A percentile compares a stretch with the other conserved stretches of the same genome.
Conservation (phyloP, 2,797 vertebrate species). For the Yasuhikotakia modesta region DNA sequence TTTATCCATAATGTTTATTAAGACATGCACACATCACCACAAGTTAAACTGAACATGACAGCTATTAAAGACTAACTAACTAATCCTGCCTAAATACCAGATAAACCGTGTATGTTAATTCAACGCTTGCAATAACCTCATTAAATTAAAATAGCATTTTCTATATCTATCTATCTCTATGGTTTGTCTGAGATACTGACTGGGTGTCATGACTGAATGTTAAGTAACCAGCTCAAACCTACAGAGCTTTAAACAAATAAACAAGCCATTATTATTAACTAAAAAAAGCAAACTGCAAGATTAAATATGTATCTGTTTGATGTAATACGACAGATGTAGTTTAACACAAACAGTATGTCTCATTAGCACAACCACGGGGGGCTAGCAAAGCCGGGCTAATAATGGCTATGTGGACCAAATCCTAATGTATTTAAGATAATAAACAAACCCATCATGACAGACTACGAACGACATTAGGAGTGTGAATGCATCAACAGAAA, state of each 20-base stretch:
- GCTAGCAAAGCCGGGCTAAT: conserved; percentile 40
- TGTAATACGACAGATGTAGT: background rate
- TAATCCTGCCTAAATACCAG: background rate
- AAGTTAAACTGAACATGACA: background rate
- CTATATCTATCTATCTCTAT: background rate
- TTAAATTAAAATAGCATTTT: background rate
- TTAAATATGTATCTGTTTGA: no score
- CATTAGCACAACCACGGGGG: conserved; percentile 8
- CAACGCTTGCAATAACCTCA: background rate
- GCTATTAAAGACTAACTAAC: background rate
- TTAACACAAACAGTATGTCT: background rate
- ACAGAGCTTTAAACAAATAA: background rate
- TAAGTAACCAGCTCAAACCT: background rate
- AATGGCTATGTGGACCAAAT: conserved; percentile 10
- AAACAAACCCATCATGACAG: background rate
- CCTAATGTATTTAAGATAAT: background rate
- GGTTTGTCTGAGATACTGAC: background rate
- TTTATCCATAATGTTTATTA: background rate
- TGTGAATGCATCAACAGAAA: background rate
- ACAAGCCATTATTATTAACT: background rate
- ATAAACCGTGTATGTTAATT: background rate
- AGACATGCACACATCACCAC: background rate
- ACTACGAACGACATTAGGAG: background rate
- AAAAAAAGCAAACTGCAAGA: background rate
- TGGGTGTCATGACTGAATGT: background rate